A percentile compares a stretch with the other conserved stretches of the same genome.
Evolutionary conservation across 2,888 invertebrate species (phyloP).

Genomic region (Globia sparganii): DNA sequence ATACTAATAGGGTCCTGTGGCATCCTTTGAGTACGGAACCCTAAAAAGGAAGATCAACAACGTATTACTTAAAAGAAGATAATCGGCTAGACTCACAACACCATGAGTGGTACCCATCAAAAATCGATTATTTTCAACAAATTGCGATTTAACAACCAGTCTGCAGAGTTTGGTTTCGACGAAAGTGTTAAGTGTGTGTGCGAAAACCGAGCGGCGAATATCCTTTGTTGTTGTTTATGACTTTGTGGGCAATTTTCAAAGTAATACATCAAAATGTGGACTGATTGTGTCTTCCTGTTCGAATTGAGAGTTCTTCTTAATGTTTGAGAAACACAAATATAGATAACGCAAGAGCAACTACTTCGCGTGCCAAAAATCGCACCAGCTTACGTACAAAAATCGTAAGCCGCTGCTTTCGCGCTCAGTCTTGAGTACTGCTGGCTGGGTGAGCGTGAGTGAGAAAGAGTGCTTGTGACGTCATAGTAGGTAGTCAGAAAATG

Average conservation of each 20-base stretch:
- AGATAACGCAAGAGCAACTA: too few species aligned
- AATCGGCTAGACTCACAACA: slow-evolving; percentile 55
- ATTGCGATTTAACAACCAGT: slow-evolving; percentile 84
- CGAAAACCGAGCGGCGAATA: slow-evolving; percentile 33
- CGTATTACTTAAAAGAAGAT: slow-evolving; percentile 58
- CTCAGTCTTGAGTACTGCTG: too few species aligned
- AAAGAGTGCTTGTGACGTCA: too few species aligned
- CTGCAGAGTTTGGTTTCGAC: slow-evolving; percentile 42
- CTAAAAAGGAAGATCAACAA: slow-evolving; percentile 65
- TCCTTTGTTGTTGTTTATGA: slow-evolving; percentile 53
- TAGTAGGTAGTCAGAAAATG: too few species aligned
- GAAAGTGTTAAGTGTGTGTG: slow-evolving; percentile 53
- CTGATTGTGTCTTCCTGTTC: slow-evolving; percentile 6
- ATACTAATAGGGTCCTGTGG: neutral
- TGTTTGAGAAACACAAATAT: too few species aligned
- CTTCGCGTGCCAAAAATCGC: too few species aligned
- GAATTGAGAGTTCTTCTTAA: neutral
- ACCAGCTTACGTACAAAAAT: too few species aligned
- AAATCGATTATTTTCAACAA: slow-evolving; percentile 86
- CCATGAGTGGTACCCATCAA: slow-evolving; percentile 78
- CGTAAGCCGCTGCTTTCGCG: too few species aligned
- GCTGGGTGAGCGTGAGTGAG: too few species aligned
- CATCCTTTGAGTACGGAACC: neutral
- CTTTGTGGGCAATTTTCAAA: slow-evolving; percentile 44
- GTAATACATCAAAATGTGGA: slow-evolving; percentile 34